Evolutionary conservation across 2,113 vertebrate species (phyloP), one percentile per base, ranked within the genome.

Genomic region (Pterocles gutturalis): DNA sequence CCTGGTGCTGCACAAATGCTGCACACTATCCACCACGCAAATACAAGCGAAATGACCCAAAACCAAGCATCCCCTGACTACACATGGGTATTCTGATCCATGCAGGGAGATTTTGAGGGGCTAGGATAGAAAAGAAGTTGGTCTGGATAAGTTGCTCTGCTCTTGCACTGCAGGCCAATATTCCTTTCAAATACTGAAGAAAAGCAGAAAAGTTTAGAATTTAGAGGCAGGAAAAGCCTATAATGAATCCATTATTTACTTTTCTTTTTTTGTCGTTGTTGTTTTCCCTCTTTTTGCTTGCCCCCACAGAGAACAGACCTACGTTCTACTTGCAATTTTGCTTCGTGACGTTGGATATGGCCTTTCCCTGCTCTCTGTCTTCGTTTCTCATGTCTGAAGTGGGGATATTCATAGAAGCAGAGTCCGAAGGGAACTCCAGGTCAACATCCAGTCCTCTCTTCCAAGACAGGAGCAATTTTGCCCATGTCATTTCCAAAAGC

Each of bases 351-450:
- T 94, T 77, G 86, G 86, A 66, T 17, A 3, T 43, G 86, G 92
- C 93, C 93, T 93, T 89, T 91, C 48, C 28, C 72, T 49, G 86
- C 93, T 86, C 91, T 25, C 67, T 75, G 64, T 10, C 89, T 69
- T 70, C 0, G 0, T 91, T 93, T 96, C 91, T 89, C 93, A 81
- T 15, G 94, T 81, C n/a, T 38, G 36, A 83, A 80, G 71, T 5
- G 83, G 67, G 80, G 67, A 93, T 89, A 75, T 87, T 89, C 83
- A 66, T 84, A 33, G 82, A 18, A 90, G 71, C 93, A 67, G 86
- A 66, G 91, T 51, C 95, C 88, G 89, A 46, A 65, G 80, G 72
- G 76, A 86, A 5, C 95, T 93, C 95, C 72, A 73, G 93, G 80
- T 81, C 87, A 83, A 4, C 33, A 14, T 6, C 85, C 86, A 76